These are phyloP conservation scores for Eupleurogrammus muticus DNA, from an alignment of 2,797 vertebrate genomes.

Conservation along the genomic window DNA sequence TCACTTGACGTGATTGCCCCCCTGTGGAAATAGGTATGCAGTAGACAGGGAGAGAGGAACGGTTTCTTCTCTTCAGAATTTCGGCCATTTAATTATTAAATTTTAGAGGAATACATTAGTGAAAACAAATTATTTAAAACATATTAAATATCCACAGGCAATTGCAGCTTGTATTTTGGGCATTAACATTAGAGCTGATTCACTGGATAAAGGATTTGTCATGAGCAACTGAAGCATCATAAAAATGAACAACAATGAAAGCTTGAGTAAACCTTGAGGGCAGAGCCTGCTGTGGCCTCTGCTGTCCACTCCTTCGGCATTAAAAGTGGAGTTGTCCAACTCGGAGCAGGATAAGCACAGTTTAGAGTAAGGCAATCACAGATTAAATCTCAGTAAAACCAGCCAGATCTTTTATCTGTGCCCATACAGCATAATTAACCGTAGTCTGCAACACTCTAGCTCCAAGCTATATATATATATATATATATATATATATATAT, in stretches of 20 bases:
- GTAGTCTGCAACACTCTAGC: too few species aligned
- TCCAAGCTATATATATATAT: too few species aligned
- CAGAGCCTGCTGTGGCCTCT: not conserved
- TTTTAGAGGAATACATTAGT: conserved; percentile 5
- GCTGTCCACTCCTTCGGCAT: conserved; percentile 71
- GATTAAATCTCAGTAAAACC: not conserved
- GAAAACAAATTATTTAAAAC: conserved; percentile 1
- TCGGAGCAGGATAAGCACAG: conserved; percentile 5
- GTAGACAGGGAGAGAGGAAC: not conserved
- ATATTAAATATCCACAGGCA: conserved; percentile 1
- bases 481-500: too few species aligned
- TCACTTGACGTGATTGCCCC: conserved; percentile 62
- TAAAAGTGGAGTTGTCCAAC: conserved; percentile 87
- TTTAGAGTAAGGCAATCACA: not conserved
- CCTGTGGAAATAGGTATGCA: conserved; percentile 57
- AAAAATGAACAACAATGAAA: not conserved
- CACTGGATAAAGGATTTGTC: conserved; percentile 1
- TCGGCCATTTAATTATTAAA: conserved; percentile 38
- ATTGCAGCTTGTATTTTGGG: conserved; percentile 8
- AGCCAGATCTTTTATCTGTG: not conserved
- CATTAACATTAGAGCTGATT: not conserved
- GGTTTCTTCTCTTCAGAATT: conserved; percentile 16
- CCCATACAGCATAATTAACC: not conserved
- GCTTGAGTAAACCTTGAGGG: not conserved
- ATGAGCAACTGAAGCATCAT: not conserved